Evolutionary conservation across 2,113 vertebrate species (phyloP).

Genomic region (Lanius ludovicianus): DNA sequence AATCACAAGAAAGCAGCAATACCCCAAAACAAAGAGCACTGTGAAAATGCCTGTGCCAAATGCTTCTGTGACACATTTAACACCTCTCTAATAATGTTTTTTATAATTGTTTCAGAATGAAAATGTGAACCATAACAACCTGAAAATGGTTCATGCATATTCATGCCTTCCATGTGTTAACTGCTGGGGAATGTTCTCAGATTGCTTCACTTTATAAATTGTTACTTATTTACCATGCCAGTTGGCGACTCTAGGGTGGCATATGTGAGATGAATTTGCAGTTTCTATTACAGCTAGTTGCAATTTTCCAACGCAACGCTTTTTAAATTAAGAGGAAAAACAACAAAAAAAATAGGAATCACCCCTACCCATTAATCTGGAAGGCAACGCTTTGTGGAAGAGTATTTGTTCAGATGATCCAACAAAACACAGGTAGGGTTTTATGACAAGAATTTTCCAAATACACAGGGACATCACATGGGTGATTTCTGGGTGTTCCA

Average conservation of each 20-base stretch:
- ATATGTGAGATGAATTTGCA: slow-evolving; percentile 14
- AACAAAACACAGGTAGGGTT: not conserved
- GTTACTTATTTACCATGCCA: not conserved
- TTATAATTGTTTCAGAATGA: slow-evolving; percentile 1
- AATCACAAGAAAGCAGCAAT: not conserved
- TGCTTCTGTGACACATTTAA: slow-evolving; percentile 1
- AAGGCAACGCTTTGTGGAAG: not conserved
- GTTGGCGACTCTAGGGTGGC: not conserved
- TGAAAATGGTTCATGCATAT: slow-evolving; percentile 28
- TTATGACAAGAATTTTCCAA: not conserved
- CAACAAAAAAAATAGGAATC: not conserved
- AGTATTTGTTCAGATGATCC: not conserved
- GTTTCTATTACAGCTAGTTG: not conserved
- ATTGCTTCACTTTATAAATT: not conserved
- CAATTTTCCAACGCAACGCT: not conserved
- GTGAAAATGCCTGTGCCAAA: not conserved
- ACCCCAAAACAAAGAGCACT: not conserved
- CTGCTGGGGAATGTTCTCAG: slow-evolving; percentile 6
- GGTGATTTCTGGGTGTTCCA: not conserved
- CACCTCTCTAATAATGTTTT: slow-evolving; percentile 24
- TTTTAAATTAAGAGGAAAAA: not conserved
- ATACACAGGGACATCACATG: accelerated
- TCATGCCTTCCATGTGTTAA: not conserved
- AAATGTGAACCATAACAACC: slow-evolving; percentile 16
- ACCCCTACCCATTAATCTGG: not conserved